Evolutionary conservation across 2,113 vertebrate genomes (phyloP).

Genomic region (Glareola pratincola): DNA sequence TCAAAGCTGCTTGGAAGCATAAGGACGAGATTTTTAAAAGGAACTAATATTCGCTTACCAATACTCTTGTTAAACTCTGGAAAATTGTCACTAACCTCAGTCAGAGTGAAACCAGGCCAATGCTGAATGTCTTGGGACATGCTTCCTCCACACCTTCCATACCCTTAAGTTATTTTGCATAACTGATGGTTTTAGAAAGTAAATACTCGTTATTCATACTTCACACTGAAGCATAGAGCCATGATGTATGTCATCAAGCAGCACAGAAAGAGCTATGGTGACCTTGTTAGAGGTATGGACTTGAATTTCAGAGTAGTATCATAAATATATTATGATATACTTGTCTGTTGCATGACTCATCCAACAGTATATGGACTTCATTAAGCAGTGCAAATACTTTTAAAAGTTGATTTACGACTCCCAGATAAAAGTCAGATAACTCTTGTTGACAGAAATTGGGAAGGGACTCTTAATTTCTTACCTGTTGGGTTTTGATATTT

Average conservation of each 20-base stretch:
- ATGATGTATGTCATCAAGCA: background rate
- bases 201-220: background rate
- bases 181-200: background rate
- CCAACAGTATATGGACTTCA: background rate
- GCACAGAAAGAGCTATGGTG: background rate
- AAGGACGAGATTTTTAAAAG: background rate
- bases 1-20: slow-evolving; percentile 13
- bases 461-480: background rate
- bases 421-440: background rate
- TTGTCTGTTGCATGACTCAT: background rate
- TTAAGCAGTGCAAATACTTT: background rate
- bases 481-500: background rate
- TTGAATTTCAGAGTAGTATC: background rate
- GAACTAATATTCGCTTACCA: background rate
- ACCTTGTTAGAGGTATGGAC: background rate
- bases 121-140: background rate
- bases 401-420: background rate
- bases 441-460: background rate
- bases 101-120: background rate
- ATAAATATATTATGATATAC: background rate
- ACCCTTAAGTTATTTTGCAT: background rate
- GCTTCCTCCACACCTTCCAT: background rate
- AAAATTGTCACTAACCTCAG: background rate
- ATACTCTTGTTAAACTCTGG: background rate
- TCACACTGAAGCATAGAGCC: background rate